These are phyloP conservation scores for Rugalucina vietnamica DNA, from an alignment of 2,888 invertebrate species.

Conservation along the genomic window DNA sequence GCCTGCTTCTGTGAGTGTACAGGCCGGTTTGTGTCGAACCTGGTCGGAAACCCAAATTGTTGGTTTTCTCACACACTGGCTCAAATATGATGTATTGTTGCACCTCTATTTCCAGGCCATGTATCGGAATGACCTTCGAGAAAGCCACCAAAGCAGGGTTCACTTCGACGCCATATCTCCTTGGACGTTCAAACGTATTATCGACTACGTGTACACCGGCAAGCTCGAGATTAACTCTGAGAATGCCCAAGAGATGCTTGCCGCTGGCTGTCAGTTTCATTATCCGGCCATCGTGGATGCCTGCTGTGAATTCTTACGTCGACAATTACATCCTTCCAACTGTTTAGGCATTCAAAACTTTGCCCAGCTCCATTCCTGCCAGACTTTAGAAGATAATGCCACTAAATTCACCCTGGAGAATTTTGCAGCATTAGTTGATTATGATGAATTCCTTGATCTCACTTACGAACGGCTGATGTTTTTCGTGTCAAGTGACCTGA, in stretches of 20 bases:
- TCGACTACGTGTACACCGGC: slow-evolving; percentile 84
- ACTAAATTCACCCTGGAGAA: slow-evolving; percentile 81
- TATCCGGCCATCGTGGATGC: slow-evolving; percentile 81
- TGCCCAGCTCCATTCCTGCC: slow-evolving; percentile 82
- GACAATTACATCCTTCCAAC: slow-evolving; percentile 82
- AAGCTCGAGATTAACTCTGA: slow-evolving; percentile 82
- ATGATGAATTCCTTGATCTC: slow-evolving; percentile 81
- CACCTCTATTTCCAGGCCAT: slow-evolving; percentile 83
- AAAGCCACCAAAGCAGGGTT: slow-evolving; percentile 79
- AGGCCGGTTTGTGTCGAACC: too few relatives aligned
- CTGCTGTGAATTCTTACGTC: slow-evolving; percentile 80
- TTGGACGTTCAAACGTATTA: slow-evolving; percentile 81
- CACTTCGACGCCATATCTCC: slow-evolving; percentile 81
- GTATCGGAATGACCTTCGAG: slow-evolving; percentile 82
- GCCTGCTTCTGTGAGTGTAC: too few relatives aligned
- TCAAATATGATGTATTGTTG: too few relatives aligned
- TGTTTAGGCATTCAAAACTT: slow-evolving; percentile 83
- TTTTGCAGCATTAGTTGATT: slow-evolving; percentile 80
- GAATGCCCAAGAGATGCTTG: slow-evolving; percentile 83
- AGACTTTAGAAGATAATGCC: slow-evolving; percentile 77
- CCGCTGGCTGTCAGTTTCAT: slow-evolving; percentile 82
- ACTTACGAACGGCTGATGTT: slow-evolving; percentile 75
- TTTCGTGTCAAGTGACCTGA: slow-evolving; percentile 81
- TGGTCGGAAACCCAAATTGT: too few relatives aligned
- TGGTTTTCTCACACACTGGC: too few relatives aligned